A percentile compares a stretch with the other conserved stretches of the same genome.
These are phyloP conservation scores for Herpetotheres cachinnans DNA, from an alignment of 2,113 vertebrate genomes.

Conservation along the genomic window DNA sequence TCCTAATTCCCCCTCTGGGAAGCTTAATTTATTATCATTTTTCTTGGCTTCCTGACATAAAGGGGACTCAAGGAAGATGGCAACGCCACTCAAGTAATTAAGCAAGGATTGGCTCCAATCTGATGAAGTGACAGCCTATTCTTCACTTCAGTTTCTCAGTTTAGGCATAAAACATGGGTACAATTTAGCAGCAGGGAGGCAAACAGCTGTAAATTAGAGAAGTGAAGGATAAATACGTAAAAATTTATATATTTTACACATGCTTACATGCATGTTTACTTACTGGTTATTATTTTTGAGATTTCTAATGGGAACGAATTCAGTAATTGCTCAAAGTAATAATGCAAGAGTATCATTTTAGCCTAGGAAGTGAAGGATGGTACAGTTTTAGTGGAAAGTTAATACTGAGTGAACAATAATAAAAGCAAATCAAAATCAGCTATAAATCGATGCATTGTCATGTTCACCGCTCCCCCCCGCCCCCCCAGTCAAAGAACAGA, in stretches of 20 bases:
- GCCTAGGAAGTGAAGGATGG: neutral
- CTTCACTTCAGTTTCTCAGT: neutral
- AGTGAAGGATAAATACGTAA: neutral
- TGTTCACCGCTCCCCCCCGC: neutral
- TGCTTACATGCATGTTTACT: neutral
- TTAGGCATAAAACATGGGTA: neutral
- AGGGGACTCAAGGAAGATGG: neutral
- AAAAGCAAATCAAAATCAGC: neutral
- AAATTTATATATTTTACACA: neutral
- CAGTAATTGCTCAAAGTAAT: neutral
- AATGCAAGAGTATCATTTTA: neutral
- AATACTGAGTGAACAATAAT: neutral
- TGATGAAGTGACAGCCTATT: neutral
- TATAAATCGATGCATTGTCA: neutral
- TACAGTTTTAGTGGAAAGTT: neutral
- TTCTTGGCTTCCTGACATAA: neutral
- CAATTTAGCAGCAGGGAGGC: neutral
- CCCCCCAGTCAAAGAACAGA: neutral
- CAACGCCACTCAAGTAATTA: neutral
- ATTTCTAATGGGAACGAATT: neutral
- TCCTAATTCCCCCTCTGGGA: neutral
- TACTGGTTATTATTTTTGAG: neutral
- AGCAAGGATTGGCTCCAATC: neutral
- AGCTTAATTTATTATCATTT: neutral
- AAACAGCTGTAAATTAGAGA: slow-evolving; percentile 10